These are phyloP conservation scores for Brotula barbata DNA, from an alignment of 2,797 vertebrate genomes.

Conservation along the genomic window DNA sequence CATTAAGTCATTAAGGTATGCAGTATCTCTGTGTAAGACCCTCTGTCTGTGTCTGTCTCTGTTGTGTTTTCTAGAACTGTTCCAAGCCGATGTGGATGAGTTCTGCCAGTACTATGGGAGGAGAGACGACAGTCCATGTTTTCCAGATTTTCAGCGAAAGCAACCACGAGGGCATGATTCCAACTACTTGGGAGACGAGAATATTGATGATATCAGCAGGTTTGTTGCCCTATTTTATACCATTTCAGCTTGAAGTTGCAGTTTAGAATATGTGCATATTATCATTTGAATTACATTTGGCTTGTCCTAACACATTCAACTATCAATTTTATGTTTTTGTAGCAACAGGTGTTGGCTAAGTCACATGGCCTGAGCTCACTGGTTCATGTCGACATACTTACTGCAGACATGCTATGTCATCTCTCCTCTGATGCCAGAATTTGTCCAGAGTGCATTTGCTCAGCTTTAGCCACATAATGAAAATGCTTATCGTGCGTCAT, in stretches of 20 bases:
- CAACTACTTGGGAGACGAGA: conserved; percentile 96
- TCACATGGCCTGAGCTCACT: conserved; percentile 44
- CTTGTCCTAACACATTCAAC: conserved; percentile 30
- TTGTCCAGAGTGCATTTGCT: conserved; percentile 68
- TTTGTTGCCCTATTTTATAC: conserved; percentile 77
- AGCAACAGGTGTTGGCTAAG: conserved; percentile 6
- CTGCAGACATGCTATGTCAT: conserved; percentile 54
- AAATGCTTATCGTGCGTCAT: conserved; percentile 73
- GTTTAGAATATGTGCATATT: conserved; percentile 25
- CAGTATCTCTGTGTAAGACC: conserved; percentile 33
- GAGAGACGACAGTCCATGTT: conserved; percentile 90
- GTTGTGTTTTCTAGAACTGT: conserved; percentile 85
- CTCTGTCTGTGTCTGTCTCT: conserved; percentile 46
- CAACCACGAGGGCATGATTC: conserved; percentile 90
- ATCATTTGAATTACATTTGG: conserved; percentile 35
- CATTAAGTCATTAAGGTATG: conserved; percentile 15
- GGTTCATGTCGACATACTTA: conserved; percentile 43
- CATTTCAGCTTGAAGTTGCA: conserved; percentile 10
- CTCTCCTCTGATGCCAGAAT: conserved; percentile 64
- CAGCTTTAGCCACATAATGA: conserved; percentile 76
- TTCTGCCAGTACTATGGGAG: conserved; percentile 96
- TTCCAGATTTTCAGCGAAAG: conserved; percentile 98
- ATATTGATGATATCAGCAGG: conserved; percentile 95
- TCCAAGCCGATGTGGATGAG: conserved; percentile 96
- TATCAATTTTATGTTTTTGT: conserved; percentile 16